phyloP scores from a whole-genome alignment of 2,113 vertebrate genomes.

The Alosa alosa region DNA sequence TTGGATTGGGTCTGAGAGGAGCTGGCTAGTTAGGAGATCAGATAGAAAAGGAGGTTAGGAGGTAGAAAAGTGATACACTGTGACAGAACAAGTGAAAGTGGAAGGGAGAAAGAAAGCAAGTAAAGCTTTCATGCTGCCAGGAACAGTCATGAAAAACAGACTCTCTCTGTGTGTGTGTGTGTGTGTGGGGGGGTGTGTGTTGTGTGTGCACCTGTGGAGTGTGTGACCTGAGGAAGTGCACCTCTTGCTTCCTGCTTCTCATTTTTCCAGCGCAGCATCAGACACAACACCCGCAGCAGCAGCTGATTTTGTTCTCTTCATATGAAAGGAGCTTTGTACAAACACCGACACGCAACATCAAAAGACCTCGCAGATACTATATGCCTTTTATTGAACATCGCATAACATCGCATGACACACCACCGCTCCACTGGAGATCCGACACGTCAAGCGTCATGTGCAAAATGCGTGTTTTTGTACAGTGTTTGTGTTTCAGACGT shows the following conservation, averaged over 20 bases:
- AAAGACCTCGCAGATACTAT: background rate
- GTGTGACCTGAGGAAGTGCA: conserved; percentile 14
- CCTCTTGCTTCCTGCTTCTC: background rate
- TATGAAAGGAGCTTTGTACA: conserved; percentile 11
- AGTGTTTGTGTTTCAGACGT: background rate
- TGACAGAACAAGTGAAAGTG: too few species aligned
- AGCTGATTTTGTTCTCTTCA: background rate
- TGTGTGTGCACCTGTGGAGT: conserved; percentile 23
- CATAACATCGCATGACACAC: background rate
- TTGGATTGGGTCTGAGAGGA: background rate
- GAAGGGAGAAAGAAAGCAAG: too few species aligned
- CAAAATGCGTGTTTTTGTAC: background rate
- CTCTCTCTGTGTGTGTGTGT: background rate
- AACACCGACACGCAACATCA: background rate
- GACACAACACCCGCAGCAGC: background rate
- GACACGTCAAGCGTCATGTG: background rate
- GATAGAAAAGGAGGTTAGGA: too few species aligned
- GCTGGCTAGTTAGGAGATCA: background rate
- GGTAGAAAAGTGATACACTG: too few species aligned
- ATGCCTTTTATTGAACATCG: background rate
- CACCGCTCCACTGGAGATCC: background rate
- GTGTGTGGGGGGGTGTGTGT: background rate
- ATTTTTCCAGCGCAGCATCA: background rate
- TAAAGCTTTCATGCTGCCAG: too few species aligned
- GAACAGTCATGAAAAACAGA: background rate